Percentiles rank a stretch among this genome's conserved stretches.
These are phyloP conservation scores for Mionectes olivaceus DNA, from an alignment of 2,797 vertebrate genomes.

Conservation along the genomic window DNA sequence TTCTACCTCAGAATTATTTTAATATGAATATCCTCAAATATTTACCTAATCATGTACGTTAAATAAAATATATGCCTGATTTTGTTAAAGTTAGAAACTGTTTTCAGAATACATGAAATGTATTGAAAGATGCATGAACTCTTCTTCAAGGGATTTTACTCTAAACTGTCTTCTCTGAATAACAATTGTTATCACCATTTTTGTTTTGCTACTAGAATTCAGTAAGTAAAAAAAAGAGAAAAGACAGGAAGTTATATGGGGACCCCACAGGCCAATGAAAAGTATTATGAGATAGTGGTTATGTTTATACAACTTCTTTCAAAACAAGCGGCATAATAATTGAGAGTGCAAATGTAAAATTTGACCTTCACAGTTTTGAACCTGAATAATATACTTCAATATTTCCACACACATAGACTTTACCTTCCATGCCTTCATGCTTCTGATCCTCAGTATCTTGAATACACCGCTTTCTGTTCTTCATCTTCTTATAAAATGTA, in stretches of 20 bases:
- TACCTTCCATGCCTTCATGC: conserved; percentile 77
- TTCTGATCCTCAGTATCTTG: conserved; percentile 69
- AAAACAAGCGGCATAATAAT: neutral
- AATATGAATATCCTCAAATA: neutral
- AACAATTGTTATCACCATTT: neutral
- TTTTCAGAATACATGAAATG: neutral
- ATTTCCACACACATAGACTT: neutral
- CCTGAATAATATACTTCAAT: neutral
- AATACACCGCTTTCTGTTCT: conserved; percentile 73
- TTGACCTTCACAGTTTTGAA: neutral
- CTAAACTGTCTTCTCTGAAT: neutral
- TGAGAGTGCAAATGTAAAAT: neutral
- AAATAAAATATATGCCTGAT: neutral
- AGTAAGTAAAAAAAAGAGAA: neutral
- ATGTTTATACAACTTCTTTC: neutral
- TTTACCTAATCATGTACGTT: neutral
- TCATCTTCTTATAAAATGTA: conserved; percentile 71
- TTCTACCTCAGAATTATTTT: neutral
- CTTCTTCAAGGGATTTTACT: neutral
- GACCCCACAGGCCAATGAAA: neutral
- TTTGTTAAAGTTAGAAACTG: neutral
- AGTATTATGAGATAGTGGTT: neutral
- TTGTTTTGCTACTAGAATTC: neutral
- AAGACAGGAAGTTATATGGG: neutral
- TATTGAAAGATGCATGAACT: neutral